phyloP scores from a whole-genome alignment of 1,140 invertebrate species.

The Penaeus vannamei region DNA sequence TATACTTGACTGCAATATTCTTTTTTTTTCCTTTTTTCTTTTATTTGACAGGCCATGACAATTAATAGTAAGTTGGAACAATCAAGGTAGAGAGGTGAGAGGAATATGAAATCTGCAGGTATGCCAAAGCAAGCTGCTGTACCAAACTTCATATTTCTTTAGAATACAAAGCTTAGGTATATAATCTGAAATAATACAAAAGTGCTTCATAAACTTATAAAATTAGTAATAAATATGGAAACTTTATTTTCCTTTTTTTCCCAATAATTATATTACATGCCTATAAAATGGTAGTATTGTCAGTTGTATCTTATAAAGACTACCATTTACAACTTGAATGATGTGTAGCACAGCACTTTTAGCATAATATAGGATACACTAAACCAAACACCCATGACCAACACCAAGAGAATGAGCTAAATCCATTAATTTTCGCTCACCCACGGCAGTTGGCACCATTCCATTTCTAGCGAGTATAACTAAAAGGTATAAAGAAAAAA shows the following conservation, averaged over 20 bases:
- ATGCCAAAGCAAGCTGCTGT: slow-evolving; percentile 56
- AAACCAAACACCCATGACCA: slow-evolving; percentile 69
- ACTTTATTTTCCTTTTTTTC: too few species aligned
- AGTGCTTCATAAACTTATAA: not conserved
- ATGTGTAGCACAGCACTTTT: slow-evolving; percentile 52
- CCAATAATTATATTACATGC: too few species aligned
- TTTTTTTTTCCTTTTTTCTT: slow-evolving; percentile 14
- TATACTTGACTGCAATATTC: slow-evolving; percentile 6
- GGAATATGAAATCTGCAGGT: slow-evolving; percentile 51
- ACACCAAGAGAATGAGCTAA: slow-evolving; percentile 71
- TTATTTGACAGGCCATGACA: slow-evolving; percentile 55
- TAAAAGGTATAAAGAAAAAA: slow-evolving; percentile 74
- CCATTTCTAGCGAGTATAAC: slow-evolving; percentile 83
- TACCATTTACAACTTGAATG: not conserved
- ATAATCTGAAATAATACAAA: not conserved
- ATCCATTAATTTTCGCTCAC: slow-evolving; percentile 76
- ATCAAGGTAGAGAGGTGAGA: slow-evolving; percentile 53
- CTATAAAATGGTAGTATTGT: too few species aligned
- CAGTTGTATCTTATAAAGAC: too few species aligned
- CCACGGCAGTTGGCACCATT: slow-evolving; percentile 79
- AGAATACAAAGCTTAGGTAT: not conserved
- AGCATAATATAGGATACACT: slow-evolving; percentile 58
- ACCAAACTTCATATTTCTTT: slow-evolving; percentile 44
- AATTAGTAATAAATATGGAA: slow-evolving; percentile 3
- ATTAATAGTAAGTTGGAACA: slow-evolving; percentile 42